Base-by-base conservation (phyloP, 2,113 vertebrate species). In the Argyrosomus japonicus region DNA sequence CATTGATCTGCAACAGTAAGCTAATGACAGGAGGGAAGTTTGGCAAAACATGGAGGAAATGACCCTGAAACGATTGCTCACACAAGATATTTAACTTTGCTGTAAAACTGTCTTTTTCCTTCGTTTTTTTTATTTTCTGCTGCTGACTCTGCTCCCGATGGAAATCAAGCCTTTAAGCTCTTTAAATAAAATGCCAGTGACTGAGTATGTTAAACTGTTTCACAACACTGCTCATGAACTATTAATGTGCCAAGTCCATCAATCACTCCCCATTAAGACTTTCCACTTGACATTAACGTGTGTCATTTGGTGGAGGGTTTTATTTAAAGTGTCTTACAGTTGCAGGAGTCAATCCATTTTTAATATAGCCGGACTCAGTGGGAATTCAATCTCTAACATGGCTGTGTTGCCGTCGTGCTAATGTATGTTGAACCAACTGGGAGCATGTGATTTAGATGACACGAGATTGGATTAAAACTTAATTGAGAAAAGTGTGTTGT, bases 211-310 rank as follows among this genome's bases (percentile, higher is more conserved):
- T 72, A 54, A 67, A 92, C 48, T 21, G 2, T 86, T 83, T 86
- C 73, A 81, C 77, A 79, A n/a, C 71, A 45, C 83, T 77, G 58
- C 73, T 81, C 64, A 70, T 83, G 36, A 86, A 83, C 47, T 76
- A 68, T 87, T 89, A 87, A 83, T 85, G 64, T 68, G 79, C 65
- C 69, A 23, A 9, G 65, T 51, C 75, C 79, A 89, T 91, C 86
- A 87, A 77, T 90, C 84, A 68, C 84, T 83, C 68, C 64, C 47
- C 51, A 82, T 90, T 82, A 89, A 75, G 77, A 65, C 61, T 60
- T 74, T 81, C 58, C 65, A 1, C 69, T 83, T 74, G 81, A 90
- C 79, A 80, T 79, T 75, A 85, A 29, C 67, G 15, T 48, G 25
- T 57, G 62, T 53, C 77, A 11, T 53, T 68, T 70, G 54, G 68